Conservation (phyloP, 2,888 invertebrate genomes). For the Megaustenia siamemsis region DNA sequence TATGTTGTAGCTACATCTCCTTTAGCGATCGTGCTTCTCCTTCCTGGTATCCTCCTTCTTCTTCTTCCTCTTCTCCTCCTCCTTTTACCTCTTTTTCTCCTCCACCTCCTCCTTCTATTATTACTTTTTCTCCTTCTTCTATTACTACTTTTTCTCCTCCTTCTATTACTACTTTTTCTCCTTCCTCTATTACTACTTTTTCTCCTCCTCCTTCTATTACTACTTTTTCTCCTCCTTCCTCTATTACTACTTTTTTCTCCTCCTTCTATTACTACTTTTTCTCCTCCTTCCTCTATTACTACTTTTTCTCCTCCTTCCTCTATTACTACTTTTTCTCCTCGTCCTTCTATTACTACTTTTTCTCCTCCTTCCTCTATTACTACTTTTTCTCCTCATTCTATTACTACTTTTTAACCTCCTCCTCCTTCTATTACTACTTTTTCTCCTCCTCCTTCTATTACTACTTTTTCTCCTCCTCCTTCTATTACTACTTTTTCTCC, state of each 20-base stretch:
- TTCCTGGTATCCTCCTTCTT: too few relatives aligned
- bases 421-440: slow-evolving; percentile 7
- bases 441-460: neutral
- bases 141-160: too few relatives aligned
- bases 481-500: neutral
- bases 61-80: too few relatives aligned
- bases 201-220: too few relatives aligned
- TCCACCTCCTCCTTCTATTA: too few relatives aligned
- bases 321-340: neutral
- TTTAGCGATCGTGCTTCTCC: too few relatives aligned
- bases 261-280: neutral
- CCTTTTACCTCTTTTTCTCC: too few relatives aligned
- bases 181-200: too few relatives aligned
- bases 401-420: neutral
- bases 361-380: neutral
- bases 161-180: too few relatives aligned
- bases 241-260: too few relatives aligned
- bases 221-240: slow-evolving; percentile 16
- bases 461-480: neutral
- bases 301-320: neutral
- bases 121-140: too few relatives aligned
- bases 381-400: neutral
- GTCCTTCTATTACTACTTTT: neutral
- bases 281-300: neutral
- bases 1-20: too few relatives aligned